phyloP scores from a whole-genome alignment of 2,888 invertebrate species.

The Argynnis bischoffii region DNA sequence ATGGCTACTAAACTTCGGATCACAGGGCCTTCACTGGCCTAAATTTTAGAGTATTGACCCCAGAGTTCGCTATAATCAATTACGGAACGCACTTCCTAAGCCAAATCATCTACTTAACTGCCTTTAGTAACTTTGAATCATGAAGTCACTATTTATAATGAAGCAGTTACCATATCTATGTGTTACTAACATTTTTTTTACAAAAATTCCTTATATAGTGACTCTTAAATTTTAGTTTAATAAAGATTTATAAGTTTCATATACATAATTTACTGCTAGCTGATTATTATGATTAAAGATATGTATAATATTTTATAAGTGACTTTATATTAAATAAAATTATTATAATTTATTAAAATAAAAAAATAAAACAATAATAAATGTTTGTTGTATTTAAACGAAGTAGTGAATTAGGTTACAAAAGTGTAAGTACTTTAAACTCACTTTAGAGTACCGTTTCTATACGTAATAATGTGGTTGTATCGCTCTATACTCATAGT shows the following conservation, averaged over 20 bases:
- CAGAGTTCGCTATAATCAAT: slow-evolving; percentile 33
- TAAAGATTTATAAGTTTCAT: too few relatives aligned
- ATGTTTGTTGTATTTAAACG: too few relatives aligned
- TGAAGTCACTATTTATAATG: slow-evolving; percentile 14
- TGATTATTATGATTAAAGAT: too few relatives aligned
- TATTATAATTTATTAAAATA: too few relatives aligned
- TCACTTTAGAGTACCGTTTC: slow-evolving; percentile 16
- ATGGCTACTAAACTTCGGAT: slow-evolving; percentile 39
- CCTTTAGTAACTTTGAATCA: neutral
- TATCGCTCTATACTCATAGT: slow-evolving; percentile 44
- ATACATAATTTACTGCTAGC: too few relatives aligned
- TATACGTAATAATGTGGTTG: slow-evolving; percentile 29
- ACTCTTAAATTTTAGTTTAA: too few relatives aligned
- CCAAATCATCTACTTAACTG: slow-evolving; percentile 16
- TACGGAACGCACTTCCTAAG: slow-evolving; percentile 14
- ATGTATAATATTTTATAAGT: too few relatives aligned
- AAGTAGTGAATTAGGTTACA: too few relatives aligned
- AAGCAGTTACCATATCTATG: neutral
- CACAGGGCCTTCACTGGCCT: slow-evolving; percentile 54
- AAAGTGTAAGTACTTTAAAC: neutral
- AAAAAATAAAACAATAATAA: too few relatives aligned
- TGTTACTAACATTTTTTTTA: neutral
- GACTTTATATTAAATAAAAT: too few relatives aligned
- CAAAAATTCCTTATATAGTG: neutral
- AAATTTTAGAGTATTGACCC: slow-evolving; percentile 67